Evolutionary conservation across 35 echinoderm and acorn worm species (phyloP).

Genomic region (Heliocidaris tuberculata): DNA sequence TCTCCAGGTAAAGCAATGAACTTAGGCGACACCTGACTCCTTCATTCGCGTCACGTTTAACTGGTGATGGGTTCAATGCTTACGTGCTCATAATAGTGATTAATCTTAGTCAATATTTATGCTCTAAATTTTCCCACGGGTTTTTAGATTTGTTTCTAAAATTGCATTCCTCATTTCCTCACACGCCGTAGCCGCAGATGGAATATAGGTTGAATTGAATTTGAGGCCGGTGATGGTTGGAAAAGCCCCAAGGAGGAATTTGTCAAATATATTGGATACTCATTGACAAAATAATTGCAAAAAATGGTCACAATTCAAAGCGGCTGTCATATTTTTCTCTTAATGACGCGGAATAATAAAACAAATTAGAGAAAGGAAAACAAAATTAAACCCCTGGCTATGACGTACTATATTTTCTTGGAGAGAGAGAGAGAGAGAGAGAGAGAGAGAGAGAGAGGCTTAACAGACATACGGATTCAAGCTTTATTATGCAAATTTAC

Average conservation of each 20-base stretch:
- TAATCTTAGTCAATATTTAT: not conserved
- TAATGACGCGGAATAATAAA: not conserved
- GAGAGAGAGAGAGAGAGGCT: too few relatives aligned
- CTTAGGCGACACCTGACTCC: not conserved
- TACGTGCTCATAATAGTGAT: not conserved
- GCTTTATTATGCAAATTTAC: too few relatives aligned
- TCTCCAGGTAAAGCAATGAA: not conserved
- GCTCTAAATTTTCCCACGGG: not conserved
- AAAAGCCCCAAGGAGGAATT: not conserved
- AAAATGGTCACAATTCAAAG: not conserved
- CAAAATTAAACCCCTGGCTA: too few relatives aligned
- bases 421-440: too few relatives aligned
- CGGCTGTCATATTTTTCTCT: not conserved
- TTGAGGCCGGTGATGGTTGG: not conserved
- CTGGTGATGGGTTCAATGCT: not conserved
- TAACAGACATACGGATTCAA: too few relatives aligned
- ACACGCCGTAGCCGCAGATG: not conserved
- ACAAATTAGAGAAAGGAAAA: not conserved
- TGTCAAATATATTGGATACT: not conserved
- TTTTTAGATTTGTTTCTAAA: not conserved
- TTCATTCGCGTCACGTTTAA: not conserved
- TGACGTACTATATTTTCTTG: too few relatives aligned
- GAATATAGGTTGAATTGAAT: not conserved
- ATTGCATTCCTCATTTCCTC: not conserved
- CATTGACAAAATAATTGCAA: not conserved